Evolutionary conservation across 1,140 invertebrate species (phyloP), one percentile per base, ranked within the genome.

Genomic region (Pseudomyrmex cubaensis): DNA sequence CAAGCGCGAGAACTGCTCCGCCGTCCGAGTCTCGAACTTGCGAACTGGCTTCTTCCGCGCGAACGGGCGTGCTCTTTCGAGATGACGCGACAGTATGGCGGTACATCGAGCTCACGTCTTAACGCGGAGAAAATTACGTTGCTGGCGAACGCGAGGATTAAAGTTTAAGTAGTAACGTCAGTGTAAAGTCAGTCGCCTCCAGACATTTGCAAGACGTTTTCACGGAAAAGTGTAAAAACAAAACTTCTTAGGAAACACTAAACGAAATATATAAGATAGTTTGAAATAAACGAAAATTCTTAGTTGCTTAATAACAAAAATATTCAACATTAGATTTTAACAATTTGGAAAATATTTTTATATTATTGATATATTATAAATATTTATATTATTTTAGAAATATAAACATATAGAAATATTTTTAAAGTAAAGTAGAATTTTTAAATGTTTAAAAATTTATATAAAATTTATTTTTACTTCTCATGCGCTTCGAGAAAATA

Each of bases 31-130:
- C 62, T 87, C 70, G 59, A 90, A 90, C 84, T 90, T 86, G 80
- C 86, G 46, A 86, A 89, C 66, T 78, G 83, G 85, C 83, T 89
- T 89, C 80, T 84, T 87, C 85, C 85, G 66, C 76, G 66, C 54
- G 54, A 72, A 80, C 76, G 66, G 66, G 66, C 76, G 76, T 80
- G 76, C 66, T 80, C 76, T 80, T 72, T 59, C 66, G 44, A 72
- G 22, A 20, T 46, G 44, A 70, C 35, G 44, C 56, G 44, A 70
- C 35, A 66, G 56, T 59, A 80, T 80, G 76, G 76, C 76, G 66
- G 76, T 66, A 80, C 44, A 35, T 80, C 76, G 67, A 35, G 56
- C 20, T 15, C 72, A 56, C 54, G 44, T 70, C 54, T 20, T 22
- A 35, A 35, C 66, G 54, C 56, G 52, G 20, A 70, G 66, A 46